A percentile compares a stretch with the other conserved stretches of the same genome.
phyloP scores from a whole-genome alignment of 2,113 vertebrate species.

The Melanostigma gelatinosum region DNA sequence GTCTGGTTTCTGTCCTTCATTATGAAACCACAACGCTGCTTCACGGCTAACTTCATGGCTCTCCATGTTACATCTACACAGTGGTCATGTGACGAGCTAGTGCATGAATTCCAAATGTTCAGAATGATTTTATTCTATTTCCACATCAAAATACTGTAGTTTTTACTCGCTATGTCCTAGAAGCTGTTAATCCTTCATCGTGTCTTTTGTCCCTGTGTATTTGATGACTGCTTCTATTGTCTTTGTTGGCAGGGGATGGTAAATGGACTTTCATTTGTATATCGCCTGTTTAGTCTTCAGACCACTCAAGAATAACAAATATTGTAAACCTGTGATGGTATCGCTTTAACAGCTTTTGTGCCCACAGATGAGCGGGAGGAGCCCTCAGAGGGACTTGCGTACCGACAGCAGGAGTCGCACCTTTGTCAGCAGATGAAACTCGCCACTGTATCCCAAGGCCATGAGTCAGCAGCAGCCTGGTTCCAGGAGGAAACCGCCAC shows the following conservation, averaged over 20 bases:
- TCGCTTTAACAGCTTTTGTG: neutral
- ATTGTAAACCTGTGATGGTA: neutral
- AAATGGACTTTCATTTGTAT: neutral
- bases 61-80: neutral
- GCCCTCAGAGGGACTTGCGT: conserved; percentile 83
- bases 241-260: neutral
- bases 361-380: conserved; percentile 84
- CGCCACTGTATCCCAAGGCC: conserved; percentile 78
- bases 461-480: conserved; percentile 83
- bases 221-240: neutral
- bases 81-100: neutral
- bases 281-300: neutral
- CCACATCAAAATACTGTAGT: neutral
- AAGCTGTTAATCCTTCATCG: neutral
- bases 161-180: neutral
- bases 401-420: conserved; percentile 86
- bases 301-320: neutral
- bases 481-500: conserved; percentile 81
- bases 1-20: conserved; percentile 14
- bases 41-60: neutral
- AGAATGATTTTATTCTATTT: neutral
- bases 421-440: conserved; percentile 90
- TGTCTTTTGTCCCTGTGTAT: neutral
- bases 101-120: neutral
- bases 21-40: neutral